Conservation (phyloP, 2,888 invertebrate genomes). For the Diabrotica balteata region DNA sequence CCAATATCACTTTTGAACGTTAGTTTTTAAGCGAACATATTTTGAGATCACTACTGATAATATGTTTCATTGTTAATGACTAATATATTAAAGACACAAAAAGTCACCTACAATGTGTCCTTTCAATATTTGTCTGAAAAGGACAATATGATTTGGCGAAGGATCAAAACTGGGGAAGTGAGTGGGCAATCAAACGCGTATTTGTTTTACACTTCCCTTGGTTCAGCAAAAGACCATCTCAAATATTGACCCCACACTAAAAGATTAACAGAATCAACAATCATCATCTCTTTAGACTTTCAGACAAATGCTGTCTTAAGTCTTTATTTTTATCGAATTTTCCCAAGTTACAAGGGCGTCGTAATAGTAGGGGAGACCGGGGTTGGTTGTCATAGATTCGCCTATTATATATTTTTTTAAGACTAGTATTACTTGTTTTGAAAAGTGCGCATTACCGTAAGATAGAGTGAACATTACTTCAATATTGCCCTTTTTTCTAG, state of each 20-base stretch:
- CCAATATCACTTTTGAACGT: no score
- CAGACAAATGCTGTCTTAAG: slow-evolving; percentile 33
- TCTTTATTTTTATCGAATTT: slow-evolving; percentile 26
- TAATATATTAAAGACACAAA: neutral
- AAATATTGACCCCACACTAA: slow-evolving; percentile 39
- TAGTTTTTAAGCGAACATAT: no score
- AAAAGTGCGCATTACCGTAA: no score
- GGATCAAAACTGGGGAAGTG: slow-evolving; percentile 27
- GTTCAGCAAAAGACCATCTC: slow-evolving; percentile 40
- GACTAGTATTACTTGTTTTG: no score
- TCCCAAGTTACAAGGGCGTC: neutral
- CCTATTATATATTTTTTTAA: no score
- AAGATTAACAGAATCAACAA: slow-evolving; percentile 41
- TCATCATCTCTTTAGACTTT: slow-evolving; percentile 33
- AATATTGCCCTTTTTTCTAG: no score
- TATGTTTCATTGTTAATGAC: no score
- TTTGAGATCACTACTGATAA: no score
- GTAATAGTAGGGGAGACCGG: no score
- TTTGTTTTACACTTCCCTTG: slow-evolving; percentile 39
- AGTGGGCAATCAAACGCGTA: slow-evolving; percentile 36
- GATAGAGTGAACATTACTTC: no score
- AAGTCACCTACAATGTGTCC: slow-evolving; percentile 13
- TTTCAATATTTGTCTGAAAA: slow-evolving; percentile 24
- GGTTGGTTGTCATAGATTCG: no score
- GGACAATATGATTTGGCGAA: slow-evolving; percentile 23